Evolutionary conservation across 2,797 vertebrate genomes (phyloP), one percentile per base, ranked within the genome.

Genomic region (Pantherophis alleghaniensis): DNA sequence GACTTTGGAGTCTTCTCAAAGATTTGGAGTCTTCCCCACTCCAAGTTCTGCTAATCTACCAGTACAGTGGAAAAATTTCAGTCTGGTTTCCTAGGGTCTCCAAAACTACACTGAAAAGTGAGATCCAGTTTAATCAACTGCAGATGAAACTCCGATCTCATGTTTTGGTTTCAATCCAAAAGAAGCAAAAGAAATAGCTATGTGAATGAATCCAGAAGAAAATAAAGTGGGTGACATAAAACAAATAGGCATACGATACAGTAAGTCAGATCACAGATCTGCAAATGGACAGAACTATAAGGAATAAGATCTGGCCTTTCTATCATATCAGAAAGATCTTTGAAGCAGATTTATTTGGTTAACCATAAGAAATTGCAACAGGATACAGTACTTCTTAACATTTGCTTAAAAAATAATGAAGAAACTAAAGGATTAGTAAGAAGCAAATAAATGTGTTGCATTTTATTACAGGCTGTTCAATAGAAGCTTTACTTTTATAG

Each of bases 381-480:
- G 60, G 92, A 13, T 0, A 74, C 16, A 3, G 7, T 37, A 63
- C 22, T 55, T 91, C 61, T 18, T 51, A 37, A 0, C 9, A 51
- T 1, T 87, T 14, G 53, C 57, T 88, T 87, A 37, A 90, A 55
- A 28, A 69, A 2, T 0, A 89, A 91, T 90, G 90, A 3, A 0
- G 87, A 94, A 90, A 86, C 93, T 89, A 18, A 89, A 0, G 0
- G 91, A 26, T 37, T 0, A 57, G 95, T 91, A 94, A 93, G 5
- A 0, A 2, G 14, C 4, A 0, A 11, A 24, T 92, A 4, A 2
- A 88, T 0, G 0, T 90, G 94, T 91, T 89, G 92, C 42, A 57
- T 92, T 96, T 95, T 94, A 91, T 93, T 93, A 60, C 0, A 1
- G 92, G 87, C 51, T 0, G 0, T 66, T 95, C 94, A 94, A 94